These are phyloP conservation scores for Zaprionus lineosus DNA, from an alignment of 2,888 invertebrate genomes.

Conservation along the genomic window DNA sequence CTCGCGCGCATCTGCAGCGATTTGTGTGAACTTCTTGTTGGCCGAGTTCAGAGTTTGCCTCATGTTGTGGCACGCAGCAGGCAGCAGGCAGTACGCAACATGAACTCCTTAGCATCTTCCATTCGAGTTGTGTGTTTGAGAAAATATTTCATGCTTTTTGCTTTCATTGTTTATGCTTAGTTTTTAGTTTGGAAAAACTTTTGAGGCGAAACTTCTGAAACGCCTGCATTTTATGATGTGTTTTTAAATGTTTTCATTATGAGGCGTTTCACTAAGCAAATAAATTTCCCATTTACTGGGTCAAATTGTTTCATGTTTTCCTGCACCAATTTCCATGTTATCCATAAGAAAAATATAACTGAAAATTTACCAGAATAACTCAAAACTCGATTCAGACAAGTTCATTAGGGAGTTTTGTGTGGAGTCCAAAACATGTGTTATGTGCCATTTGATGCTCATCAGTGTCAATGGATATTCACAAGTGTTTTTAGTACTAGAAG, in stretches of 20 bases:
- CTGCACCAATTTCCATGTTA: too few species aligned
- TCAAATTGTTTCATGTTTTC: constrained; percentile 47
- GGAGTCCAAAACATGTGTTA: too few species aligned
- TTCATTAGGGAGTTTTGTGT: too few species aligned
- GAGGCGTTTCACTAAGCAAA: constrained; percentile 66
- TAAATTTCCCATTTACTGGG: constrained; percentile 63
- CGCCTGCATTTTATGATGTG: constrained; percentile 65
- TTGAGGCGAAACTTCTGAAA: constrained; percentile 26
- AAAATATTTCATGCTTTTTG: constrained; percentile 60
- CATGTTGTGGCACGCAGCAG: constrained; percentile 37
- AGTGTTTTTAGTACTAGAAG: too few species aligned
- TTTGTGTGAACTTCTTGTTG: constrained; percentile 5
- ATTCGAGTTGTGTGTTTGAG: constrained; percentile 33
- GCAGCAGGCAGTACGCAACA: too few species aligned
- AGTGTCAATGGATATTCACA: too few species aligned
- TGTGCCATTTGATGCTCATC: too few species aligned
- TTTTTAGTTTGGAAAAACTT: constrained; percentile 37
- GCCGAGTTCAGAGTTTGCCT: constrained; percentile 23
- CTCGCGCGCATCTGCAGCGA: constrained; percentile 6
- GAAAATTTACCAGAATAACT: too few species aligned
- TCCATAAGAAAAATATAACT: too few species aligned
- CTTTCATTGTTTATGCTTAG: constrained; percentile 67
- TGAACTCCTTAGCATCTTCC: constrained; percentile 40
- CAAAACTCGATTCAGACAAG: too few species aligned
- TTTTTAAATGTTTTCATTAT: constrained; percentile 72